These are phyloP conservation scores for Falco punctatus DNA, from an alignment of 2,113 vertebrate genomes.

Conservation along the genomic window DNA sequence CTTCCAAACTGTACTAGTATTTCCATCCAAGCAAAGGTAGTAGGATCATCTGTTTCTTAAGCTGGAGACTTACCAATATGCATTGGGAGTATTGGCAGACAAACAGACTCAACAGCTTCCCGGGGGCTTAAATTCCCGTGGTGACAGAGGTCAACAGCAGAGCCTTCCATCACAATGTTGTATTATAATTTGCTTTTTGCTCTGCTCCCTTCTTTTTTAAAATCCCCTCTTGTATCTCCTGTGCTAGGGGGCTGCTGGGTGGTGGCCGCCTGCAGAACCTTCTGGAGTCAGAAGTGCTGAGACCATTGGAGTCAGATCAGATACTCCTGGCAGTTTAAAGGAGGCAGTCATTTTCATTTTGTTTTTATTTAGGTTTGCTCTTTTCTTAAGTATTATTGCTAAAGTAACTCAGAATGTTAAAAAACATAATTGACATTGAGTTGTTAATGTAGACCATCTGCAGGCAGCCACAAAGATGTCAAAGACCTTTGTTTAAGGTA, in stretches of 20 bases:
- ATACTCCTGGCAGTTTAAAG: neutral
- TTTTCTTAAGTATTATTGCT: neutral
- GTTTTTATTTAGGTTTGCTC: neutral
- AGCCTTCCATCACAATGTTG: neutral
- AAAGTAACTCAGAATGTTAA: neutral
- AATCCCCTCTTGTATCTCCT: neutral
- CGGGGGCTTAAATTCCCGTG: neutral
- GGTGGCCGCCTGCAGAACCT: neutral
- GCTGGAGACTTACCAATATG: neutral
- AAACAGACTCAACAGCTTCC: neutral
- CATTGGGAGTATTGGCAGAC: accelerated
- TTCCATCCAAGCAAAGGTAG: neutral
- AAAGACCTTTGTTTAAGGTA: neutral
- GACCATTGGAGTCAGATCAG: neutral
- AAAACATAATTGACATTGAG: neutral
- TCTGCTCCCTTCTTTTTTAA: neutral
- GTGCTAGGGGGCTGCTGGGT: neutral
- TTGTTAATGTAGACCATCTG: neutral
- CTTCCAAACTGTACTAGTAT: neutral
- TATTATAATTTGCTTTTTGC: neutral
- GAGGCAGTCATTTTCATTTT: neutral
- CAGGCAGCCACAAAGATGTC: neutral
- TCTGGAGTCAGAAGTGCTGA: neutral
- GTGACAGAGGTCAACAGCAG: neutral
- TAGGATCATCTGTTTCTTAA: neutral